phyloP scores from a whole-genome alignment of 2,113 vertebrate genomes.

The Neotoma lepida region DNA sequence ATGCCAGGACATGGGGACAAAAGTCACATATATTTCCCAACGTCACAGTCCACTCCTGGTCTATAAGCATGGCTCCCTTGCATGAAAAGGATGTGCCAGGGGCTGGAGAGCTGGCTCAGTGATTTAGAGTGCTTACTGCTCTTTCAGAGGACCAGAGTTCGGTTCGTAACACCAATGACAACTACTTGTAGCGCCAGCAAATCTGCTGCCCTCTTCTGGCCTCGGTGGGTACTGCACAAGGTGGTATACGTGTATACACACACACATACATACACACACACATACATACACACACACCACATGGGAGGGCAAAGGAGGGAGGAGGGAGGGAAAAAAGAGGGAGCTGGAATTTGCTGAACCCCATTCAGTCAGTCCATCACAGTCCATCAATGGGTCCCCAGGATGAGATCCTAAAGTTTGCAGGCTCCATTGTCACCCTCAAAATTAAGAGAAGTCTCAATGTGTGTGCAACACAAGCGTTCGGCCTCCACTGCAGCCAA shows the following conservation, averaged over 20 bases:
- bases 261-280: not conserved
- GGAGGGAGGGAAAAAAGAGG: not conserved
- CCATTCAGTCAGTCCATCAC: not conserved
- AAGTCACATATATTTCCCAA: not conserved
- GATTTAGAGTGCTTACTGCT: no score
- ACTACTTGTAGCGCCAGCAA: not conserved
- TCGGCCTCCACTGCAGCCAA: no score
- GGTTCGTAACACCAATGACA: not conserved
- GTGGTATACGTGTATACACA: not conserved
- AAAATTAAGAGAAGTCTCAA: not conserved
- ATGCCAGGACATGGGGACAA: not conserved
- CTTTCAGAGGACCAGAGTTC: not conserved
- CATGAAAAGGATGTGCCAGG: not conserved
- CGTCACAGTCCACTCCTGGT: not conserved
- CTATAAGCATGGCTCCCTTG: not conserved
- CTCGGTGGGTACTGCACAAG: not conserved
- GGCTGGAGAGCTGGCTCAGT: no score
- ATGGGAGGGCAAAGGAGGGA: not conserved
- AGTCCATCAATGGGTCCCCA: no score
- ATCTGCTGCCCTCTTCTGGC: not conserved
- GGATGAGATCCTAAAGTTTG: rapidly evolving
- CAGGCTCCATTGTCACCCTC: no score
- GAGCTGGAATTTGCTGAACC: not conserved
- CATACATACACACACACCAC: not conserved
- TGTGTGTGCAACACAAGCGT: no score